A percentile compares a stretch with the other conserved stretches of the same genome.
Evolutionary conservation across 2,888 invertebrate genomes (phyloP).

Genomic region (Pammene aurita): DNA sequence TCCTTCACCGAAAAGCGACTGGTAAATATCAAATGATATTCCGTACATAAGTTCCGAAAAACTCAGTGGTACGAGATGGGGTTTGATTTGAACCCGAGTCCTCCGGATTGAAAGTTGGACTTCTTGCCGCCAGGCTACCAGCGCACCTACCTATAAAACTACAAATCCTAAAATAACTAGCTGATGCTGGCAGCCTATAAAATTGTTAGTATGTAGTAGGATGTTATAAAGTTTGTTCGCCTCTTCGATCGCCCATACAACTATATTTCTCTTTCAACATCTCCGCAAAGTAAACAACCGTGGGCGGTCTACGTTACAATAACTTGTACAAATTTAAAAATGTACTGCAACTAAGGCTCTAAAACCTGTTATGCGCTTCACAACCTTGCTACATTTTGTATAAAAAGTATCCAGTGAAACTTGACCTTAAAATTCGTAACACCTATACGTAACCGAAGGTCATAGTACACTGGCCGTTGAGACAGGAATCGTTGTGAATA

Average conservation of each 20-base stretch:
- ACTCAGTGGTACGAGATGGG: no score
- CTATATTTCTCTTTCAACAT: slow-evolving; percentile 9
- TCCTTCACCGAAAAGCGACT: no score
- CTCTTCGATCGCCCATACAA: not conserved
- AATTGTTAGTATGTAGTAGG: not conserved
- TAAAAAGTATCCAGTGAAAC: not conserved
- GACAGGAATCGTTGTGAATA: slow-evolving; percentile 1
- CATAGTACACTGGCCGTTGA: not conserved
- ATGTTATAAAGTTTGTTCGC: slow-evolving; percentile 3
- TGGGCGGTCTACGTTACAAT: slow-evolving; percentile 6
- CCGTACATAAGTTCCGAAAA: no score
- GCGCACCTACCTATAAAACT: not conserved
- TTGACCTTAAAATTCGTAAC: not conserved
- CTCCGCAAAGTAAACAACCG: slow-evolving; percentile 10
- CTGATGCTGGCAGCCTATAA: not conserved
- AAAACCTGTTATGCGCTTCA: slow-evolving; percentile 15
- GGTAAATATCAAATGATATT: no score
- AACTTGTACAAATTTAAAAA: not conserved
- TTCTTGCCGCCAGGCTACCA: no score
- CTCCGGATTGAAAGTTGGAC: no score
- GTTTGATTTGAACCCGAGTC: no score
- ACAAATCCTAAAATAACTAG: slow-evolving; percentile 1
- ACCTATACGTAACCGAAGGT: not conserved
- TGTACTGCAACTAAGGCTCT: not conserved
- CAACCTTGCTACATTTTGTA: not conserved